Conservation (phyloP, 2,113 vertebrate species). For the Zootoca vivipara region DNA sequence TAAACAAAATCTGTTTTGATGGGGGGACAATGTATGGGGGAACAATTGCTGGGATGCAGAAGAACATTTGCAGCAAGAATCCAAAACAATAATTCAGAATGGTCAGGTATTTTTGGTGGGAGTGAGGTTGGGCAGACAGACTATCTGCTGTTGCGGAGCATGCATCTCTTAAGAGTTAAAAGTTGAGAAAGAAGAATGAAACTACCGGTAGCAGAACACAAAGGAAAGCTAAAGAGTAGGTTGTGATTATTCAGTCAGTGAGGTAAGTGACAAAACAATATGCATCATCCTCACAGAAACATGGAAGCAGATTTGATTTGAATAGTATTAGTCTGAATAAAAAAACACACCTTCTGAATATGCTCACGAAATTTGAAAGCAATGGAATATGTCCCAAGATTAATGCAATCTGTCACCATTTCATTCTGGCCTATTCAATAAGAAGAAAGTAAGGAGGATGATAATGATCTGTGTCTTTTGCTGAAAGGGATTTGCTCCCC, state of each 20-base stretch:
- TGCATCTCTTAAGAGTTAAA: neutral
- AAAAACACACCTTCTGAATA: neutral
- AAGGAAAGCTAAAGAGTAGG: constrained; percentile 2
- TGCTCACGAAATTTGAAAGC: neutral
- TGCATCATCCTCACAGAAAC: neutral
- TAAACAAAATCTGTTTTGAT: neutral
- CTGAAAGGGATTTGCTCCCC: neutral
- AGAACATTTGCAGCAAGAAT: neutral
- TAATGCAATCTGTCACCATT: neutral
- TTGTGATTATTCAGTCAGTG: neutral
- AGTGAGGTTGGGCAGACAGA: neutral
- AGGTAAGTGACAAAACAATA: neutral
- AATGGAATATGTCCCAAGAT: neutral
- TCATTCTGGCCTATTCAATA: constrained; percentile 21
- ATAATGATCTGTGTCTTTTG: neutral
- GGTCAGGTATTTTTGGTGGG: neutral
- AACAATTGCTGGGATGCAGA: neutral
- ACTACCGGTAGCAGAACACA: neutral
- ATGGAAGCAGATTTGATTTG: neutral
- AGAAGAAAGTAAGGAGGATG: neutral
- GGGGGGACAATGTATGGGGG: neutral
- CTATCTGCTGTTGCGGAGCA: neutral
- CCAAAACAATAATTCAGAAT: neutral
- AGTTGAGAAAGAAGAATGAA: neutral
- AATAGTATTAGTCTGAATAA: constrained; percentile 27